These are phyloP conservation scores for Lepidocyrtoides sp. DNA, from an alignment of 2,888 invertebrate genomes.

Conservation along the genomic window DNA sequence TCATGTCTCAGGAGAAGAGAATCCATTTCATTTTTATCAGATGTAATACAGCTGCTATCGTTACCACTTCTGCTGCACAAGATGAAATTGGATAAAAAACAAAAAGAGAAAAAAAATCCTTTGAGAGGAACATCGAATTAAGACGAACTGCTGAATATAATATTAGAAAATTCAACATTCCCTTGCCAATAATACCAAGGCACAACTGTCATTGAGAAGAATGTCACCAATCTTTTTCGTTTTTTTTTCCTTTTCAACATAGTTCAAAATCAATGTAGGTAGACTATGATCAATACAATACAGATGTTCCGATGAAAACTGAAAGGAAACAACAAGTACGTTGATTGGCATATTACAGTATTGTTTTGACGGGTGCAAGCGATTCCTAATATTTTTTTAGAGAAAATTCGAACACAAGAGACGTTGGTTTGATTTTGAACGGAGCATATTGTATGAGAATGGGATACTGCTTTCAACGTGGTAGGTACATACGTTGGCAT, in stretches of 20 bases:
- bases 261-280: not conserved
- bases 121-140: not conserved
- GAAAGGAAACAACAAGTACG: not conserved
- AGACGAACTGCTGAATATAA: not conserved
- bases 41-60: not conserved
- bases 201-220: not conserved
- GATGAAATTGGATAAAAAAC: not conserved
- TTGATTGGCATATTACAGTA: too few species aligned
- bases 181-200: not conserved
- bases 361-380: too few species aligned
- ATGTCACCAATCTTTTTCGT: not conserved
- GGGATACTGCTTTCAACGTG: too few species aligned
- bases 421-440: too few species aligned
- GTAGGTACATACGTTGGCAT: too few species aligned
- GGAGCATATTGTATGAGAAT: too few species aligned
- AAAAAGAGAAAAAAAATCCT: not conserved
- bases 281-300: conserved; percentile 40
- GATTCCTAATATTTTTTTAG: too few species aligned
- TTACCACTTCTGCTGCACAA: not conserved
- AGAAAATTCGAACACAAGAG: too few species aligned
- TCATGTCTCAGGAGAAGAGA: not conserved
- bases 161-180: not conserved
- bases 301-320: conserved; percentile 9
- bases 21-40: not conserved
- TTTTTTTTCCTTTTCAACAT: not conserved